A percentile compares a stretch with the other conserved stretches of the same genome.
Conservation (phyloP, 1,140 invertebrate species). For the Chrysoperla carnea region DNA sequence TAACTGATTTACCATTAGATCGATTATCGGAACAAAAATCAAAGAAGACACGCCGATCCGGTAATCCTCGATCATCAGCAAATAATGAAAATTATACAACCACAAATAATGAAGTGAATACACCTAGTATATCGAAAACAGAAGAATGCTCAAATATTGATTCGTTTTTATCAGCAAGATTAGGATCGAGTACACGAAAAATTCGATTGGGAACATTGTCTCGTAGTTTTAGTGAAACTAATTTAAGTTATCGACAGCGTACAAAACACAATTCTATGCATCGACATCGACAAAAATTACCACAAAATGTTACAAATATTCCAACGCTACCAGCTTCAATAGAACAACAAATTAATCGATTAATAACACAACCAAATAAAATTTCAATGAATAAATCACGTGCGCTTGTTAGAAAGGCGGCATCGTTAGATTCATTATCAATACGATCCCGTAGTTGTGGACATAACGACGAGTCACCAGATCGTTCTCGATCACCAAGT, state of each 20-base stretch:
- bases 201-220: not conserved
- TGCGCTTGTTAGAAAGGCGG: conserved; percentile 10
- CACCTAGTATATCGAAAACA: not conserved
- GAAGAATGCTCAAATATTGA: not conserved
- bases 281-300: conserved; percentile 9
- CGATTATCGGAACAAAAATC: conserved; percentile 67
- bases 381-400: not conserved
- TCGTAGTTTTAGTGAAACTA: not conserved
- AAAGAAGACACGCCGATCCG: conserved; percentile 14
- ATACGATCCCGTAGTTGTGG: conserved; percentile 3
- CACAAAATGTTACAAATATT: conserved; percentile 1
- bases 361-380: conserved; percentile 15
- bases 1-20: conserved; percentile 77
- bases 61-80: not conserved
- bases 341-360: conserved; percentile 30
- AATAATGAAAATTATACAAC: not conserved
- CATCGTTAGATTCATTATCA: conserved; percentile 19
- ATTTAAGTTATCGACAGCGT: not conserved
- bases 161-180: not conserved
- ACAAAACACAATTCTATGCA: not conserved
- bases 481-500: conserved; percentile 53
- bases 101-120: not conserved
- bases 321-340: conserved; percentile 28
- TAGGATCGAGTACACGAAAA: not conserved
- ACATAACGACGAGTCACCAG: conserved; percentile 12